Conservation (phyloP, 2,888 invertebrate species). For the Protodeltote pygarga region DNA sequence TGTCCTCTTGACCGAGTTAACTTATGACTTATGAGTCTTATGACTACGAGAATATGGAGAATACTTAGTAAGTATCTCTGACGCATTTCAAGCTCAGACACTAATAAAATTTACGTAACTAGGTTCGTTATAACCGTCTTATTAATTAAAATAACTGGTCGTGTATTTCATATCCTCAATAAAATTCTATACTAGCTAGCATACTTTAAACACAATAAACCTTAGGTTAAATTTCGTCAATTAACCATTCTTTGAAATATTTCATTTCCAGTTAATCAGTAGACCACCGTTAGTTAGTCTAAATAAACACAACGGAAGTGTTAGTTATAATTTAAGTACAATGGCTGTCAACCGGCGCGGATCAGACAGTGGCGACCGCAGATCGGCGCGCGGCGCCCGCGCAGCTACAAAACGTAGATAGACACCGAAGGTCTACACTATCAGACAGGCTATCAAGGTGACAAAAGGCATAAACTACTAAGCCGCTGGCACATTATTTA, state of each 20-base stretch:
- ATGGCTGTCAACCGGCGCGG: slow-evolving; percentile 40
- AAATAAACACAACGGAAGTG: slow-evolving; percentile 42
- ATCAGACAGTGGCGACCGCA: slow-evolving; percentile 34
- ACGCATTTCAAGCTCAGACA: not conserved
- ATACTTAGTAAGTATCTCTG: not conserved
- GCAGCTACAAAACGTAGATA: not conserved
- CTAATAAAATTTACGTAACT: not conserved
- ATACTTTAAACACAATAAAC: too few species aligned
- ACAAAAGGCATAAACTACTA: not conserved
- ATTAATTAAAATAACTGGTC: too few species aligned
- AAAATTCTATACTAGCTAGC: too few species aligned
- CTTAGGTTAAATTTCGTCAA: slow-evolving; percentile 1
- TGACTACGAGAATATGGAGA: too few species aligned
- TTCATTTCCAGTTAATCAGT: slow-evolving; percentile 43
- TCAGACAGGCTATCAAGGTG: not conserved
- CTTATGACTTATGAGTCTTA: too few species aligned
- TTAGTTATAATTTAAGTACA: slow-evolving; percentile 46
- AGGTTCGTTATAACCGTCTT: too few species aligned
- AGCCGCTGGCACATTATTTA: too few species aligned
- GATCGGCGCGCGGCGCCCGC: slow-evolving; percentile 35
- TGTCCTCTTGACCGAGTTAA: slow-evolving; percentile 50
- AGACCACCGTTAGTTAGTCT: slow-evolving; percentile 18
- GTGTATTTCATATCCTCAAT: too few species aligned
- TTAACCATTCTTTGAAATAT: slow-evolving; percentile 11
- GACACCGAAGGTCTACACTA: slow-evolving; percentile 23